Conservation (phyloP, 2,888 invertebrate species). For the Drosophila pegasa region DNA sequence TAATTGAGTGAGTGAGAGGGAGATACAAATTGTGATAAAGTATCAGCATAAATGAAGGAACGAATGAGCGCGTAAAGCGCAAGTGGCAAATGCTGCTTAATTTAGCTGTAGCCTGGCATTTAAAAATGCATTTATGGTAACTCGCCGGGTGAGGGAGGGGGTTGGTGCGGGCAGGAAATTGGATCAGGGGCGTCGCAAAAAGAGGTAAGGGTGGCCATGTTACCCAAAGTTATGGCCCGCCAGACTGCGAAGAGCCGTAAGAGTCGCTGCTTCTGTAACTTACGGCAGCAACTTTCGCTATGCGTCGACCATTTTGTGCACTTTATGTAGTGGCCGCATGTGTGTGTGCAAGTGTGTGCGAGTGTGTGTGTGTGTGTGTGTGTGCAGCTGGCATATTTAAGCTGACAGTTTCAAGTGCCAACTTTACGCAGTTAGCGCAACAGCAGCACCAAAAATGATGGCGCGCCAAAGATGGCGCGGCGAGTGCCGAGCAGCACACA, state of each 20-base stretch:
- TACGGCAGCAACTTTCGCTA: constrained; percentile 72
- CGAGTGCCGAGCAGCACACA: constrained; percentile 5
- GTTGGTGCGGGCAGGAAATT: not conserved
- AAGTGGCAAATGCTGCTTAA: constrained; percentile 56
- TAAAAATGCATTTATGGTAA: constrained; percentile 71
- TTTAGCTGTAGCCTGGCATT: constrained; percentile 60
- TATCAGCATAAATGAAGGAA: constrained; percentile 36
- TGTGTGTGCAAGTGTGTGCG: constrained; percentile 18
- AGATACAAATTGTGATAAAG: constrained; percentile 22
- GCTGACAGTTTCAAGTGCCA: constrained; percentile 80
- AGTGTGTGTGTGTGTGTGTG: constrained; percentile 41
- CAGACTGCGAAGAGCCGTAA: constrained; percentile 56
- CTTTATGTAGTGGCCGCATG: constrained; percentile 68
- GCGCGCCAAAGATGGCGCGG: constrained; percentile 59
- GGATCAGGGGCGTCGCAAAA: not conserved
- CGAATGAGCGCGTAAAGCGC: constrained; percentile 42
- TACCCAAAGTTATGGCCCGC: constrained; percentile 63
- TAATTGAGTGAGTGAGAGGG: constrained; percentile 9
- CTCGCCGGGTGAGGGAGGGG: constrained; percentile 1
- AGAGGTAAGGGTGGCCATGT: not conserved
- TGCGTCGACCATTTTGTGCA: constrained; percentile 74
- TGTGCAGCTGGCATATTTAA: constrained; percentile 77
- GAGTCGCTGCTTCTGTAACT: constrained; percentile 61
- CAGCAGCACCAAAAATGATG: constrained; percentile 76
- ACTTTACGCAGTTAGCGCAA: constrained; percentile 79